Percentiles rank a stretch among this genome's conserved stretches.
These are phyloP conservation scores for Lithophane leautieri DNA, from an alignment of 2,888 invertebrate species.

Conservation along the genomic window DNA sequence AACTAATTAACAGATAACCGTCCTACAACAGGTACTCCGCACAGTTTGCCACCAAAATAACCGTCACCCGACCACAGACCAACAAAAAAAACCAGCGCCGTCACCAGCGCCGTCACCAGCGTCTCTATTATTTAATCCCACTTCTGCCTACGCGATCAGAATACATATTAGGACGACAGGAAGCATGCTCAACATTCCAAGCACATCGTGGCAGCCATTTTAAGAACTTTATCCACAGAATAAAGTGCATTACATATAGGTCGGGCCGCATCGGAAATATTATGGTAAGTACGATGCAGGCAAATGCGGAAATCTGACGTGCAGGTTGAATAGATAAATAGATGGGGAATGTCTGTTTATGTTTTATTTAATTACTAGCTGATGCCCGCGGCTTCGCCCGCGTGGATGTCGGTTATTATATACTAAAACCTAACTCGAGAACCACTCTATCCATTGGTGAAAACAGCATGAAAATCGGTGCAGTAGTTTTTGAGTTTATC, in stretches of 20 bases:
- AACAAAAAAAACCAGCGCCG: constrained; percentile 39
- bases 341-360: constrained; percentile 27
- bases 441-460: too few species aligned
- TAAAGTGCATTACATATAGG: constrained; percentile 64
- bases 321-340: constrained; percentile 57
- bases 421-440: too few species aligned
- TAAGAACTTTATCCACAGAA: constrained; percentile 75
- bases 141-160: constrained; percentile 69
- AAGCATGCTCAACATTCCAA: constrained; percentile 78
- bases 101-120: constrained; percentile 31
- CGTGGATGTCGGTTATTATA: too few species aligned
- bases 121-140: constrained; percentile 71
- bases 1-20: background rate
- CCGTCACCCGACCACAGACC: constrained; percentile 30
- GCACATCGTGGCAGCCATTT: constrained; percentile 73
- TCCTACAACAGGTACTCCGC: background rate
- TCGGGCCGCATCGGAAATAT: constrained; percentile 50
- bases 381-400: too few species aligned
- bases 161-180: constrained; percentile 80
- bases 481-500: too few species aligned
- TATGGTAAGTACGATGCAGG: constrained; percentile 45
- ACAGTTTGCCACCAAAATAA: constrained; percentile 19
- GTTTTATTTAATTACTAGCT: constrained; percentile 30
- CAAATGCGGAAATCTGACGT: constrained; percentile 59
- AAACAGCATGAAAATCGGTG: too few species aligned